Evolutionary conservation across 2,888 invertebrate genomes (phyloP).

Genomic region (Temnothorax ravouxi): DNA sequence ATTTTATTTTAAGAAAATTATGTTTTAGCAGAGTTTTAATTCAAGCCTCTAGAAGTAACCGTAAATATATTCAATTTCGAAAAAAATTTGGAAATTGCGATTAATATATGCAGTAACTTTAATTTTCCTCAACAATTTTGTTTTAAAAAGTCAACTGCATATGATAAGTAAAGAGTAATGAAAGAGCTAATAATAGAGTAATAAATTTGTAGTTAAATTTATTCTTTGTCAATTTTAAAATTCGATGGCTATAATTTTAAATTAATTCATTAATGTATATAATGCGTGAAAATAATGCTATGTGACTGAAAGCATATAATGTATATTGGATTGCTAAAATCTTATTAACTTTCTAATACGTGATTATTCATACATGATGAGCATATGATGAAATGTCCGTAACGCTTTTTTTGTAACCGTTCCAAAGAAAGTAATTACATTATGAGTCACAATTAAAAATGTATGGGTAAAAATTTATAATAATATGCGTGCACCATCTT

Average conservation of each 20-base stretch:
- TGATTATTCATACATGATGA: constrained; percentile 32
- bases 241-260: background rate
- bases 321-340: constrained; percentile 31
- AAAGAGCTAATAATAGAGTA: background rate
- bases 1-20: background rate
- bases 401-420: constrained; percentile 1
- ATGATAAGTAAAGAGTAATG: background rate
- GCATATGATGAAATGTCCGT: constrained; percentile 28
- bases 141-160: background rate
- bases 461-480: background rate
- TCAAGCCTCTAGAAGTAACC: background rate
- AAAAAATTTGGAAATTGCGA: background rate
- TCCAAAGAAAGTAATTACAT: background rate
- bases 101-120: background rate
- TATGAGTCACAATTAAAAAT: background rate
- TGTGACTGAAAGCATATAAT: constrained; percentile 18
- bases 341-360: constrained; percentile 57
- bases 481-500: background rate
- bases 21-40: background rate
- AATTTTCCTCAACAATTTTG: background rate
- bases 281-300: constrained; percentile 18
- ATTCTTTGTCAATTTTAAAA: background rate
- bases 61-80: background rate
- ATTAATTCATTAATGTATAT: background rate
- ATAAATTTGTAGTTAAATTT: background rate